phyloP scores from a whole-genome alignment of 2,888 invertebrate genomes.

The Drosophila sordidula region DNA sequence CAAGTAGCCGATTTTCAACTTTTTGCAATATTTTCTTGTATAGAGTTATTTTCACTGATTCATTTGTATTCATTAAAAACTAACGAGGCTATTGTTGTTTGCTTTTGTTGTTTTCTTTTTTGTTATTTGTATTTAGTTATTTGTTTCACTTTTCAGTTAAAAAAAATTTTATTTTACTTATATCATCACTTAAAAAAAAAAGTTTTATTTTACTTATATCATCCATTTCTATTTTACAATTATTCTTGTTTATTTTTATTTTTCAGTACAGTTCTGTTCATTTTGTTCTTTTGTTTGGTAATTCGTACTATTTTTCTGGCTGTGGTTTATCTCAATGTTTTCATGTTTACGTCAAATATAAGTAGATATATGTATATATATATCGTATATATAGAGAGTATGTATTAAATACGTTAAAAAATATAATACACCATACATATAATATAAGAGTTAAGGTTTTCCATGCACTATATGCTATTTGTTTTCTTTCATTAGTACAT shows the following conservation, averaged over 20 bases:
- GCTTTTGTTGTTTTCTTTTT: constrained; percentile 24
- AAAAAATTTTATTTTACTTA: constrained; percentile 45
- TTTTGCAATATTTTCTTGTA: constrained; percentile 70
- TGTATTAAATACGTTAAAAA: constrained; percentile 77
- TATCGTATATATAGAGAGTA: constrained; percentile 69
- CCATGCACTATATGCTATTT: constrained; percentile 63
- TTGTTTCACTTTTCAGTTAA: constrained; percentile 43
- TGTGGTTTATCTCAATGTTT: constrained; percentile 52
- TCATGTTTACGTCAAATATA: constrained; percentile 62
- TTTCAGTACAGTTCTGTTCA: constrained; percentile 38
- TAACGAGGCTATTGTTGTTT: constrained; percentile 77
- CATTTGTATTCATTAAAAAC: constrained; percentile 65
- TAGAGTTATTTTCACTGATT: constrained; percentile 52
- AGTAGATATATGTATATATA: constrained; percentile 56
- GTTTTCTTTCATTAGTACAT: constrained; percentile 36
- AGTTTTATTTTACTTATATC: constrained; percentile 34
- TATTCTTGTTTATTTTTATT: constrained; percentile 12
- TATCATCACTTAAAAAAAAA: constrained; percentile 28
- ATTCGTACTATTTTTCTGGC: constrained; percentile 55
- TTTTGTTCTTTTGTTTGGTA: constrained; percentile 19
- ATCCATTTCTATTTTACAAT: constrained; percentile 52
- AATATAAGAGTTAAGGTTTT: constrained; percentile 73
- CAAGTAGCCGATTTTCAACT: constrained; percentile 35
- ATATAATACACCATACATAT: constrained; percentile 80
- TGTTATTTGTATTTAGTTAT: constrained; percentile 22